Conservation (phyloP, 1,140 invertebrate species). For the Trichonephila inaurata region DNA sequence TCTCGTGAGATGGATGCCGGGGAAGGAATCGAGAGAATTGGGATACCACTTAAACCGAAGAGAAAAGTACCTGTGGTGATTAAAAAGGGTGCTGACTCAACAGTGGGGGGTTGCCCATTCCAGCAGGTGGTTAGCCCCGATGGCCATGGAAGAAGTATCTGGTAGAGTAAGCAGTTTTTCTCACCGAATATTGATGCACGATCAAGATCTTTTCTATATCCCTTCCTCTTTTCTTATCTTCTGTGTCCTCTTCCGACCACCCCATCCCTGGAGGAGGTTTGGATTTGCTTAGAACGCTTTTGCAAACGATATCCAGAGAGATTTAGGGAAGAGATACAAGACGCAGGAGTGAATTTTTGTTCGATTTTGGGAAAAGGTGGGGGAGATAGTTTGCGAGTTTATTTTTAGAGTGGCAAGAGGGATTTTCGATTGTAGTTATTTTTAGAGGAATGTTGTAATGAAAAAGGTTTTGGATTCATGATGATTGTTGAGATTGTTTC, state of each 20-base stretch:
- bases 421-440: no score
- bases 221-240: constrained; percentile 13
- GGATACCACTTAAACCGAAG: constrained; percentile 63
- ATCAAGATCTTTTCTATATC: not conserved
- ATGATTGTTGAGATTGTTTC: no score
- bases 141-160: not conserved
- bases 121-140: constrained; percentile 70
- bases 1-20: constrained; percentile 3
- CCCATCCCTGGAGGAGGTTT: constrained; percentile 11
- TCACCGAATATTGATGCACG: constrained; percentile 59
- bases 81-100: constrained; percentile 75
- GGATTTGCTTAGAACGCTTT: constrained; percentile 33
- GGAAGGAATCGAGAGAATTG: constrained; percentile 15
- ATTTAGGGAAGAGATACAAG: constrained; percentile 19
- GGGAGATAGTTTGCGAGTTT: not conserved
- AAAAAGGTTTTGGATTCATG: no score
- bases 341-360: not conserved
- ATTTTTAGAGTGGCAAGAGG: not conserved
- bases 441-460: no score
- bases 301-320: not conserved
- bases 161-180: constrained; percentile 72
- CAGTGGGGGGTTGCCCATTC: constrained; percentile 64
- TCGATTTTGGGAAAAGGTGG: not conserved
- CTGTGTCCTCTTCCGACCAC: not conserved
- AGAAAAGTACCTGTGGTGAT: constrained; percentile 74